Evolutionary conservation across 2,797 vertebrate genomes (phyloP).

Genomic region (Erpetoichthys calabaricus): DNA sequence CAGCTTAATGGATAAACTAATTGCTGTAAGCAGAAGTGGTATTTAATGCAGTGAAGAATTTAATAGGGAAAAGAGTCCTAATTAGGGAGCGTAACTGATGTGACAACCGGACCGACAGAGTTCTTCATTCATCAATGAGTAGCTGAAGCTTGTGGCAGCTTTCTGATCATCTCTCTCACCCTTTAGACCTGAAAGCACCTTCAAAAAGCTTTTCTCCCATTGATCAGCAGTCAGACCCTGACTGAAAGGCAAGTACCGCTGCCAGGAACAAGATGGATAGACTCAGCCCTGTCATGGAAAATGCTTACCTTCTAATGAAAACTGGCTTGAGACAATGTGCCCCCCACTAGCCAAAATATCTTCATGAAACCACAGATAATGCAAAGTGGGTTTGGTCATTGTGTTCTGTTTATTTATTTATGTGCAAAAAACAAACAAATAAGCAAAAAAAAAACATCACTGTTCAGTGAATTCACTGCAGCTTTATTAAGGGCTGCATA

Average conservation of each 20-base stretch:
- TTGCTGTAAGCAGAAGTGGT: constrained; percentile 81
- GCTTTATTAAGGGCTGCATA: too few species aligned
- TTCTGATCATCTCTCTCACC: constrained; percentile 68
- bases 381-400: too few species aligned
- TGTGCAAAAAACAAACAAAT: too few species aligned
- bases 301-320: neutral
- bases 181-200: constrained; percentile 54
- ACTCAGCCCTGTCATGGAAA: constrained; percentile 37
- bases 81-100: constrained; percentile 74
- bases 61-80: constrained; percentile 73
- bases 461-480: too few species aligned
- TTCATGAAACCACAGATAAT: too few species aligned
- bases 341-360: too few species aligned
- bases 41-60: constrained; percentile 72
- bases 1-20: constrained; percentile 79
- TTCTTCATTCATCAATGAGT: constrained; percentile 59
- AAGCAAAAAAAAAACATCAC: too few species aligned
- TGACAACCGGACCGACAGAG: constrained; percentile 53
- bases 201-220: constrained; percentile 65
- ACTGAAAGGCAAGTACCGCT: constrained; percentile 49
- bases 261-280: constrained; percentile 57
- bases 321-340: too few species aligned
- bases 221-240: constrained; percentile 63
- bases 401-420: too few species aligned
- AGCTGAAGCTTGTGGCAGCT: constrained; percentile 48